A percentile compares a stretch with the other conserved stretches of the same genome.
Conservation (phyloP, 2,113 vertebrate genomes). For the Aspiorhynchus laticeps region DNA sequence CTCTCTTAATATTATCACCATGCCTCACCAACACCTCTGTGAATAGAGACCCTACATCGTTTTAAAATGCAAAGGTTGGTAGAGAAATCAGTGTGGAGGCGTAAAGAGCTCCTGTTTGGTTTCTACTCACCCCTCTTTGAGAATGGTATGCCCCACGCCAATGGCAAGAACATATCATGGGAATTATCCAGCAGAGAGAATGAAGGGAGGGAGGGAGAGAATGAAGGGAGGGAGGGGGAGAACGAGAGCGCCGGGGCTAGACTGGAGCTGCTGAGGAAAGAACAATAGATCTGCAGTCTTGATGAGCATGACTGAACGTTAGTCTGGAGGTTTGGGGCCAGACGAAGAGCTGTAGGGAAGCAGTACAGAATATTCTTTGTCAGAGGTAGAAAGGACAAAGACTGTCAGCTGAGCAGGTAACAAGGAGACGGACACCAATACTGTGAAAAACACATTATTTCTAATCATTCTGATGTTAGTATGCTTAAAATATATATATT, state of each 20-base stretch:
- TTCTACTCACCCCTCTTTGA: neutral
- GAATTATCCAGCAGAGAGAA: conserved; percentile 63
- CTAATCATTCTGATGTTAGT: neutral
- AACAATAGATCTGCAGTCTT: conserved; percentile 60
- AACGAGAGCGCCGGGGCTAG: conserved; percentile 34
- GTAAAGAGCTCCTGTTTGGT: neutral
- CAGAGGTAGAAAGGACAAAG: conserved; percentile 45
- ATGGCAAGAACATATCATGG: conserved; percentile 66
- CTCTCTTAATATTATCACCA: neutral
- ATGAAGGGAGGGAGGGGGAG: conserved; percentile 41
- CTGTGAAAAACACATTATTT: neutral
- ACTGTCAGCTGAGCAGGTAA: conserved; percentile 55
- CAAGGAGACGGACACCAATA: neutral
- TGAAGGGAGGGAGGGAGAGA: conserved; percentile 46
- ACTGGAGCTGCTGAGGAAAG: conserved; percentile 62
- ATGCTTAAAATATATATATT: neutral
- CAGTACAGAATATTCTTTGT: conserved; percentile 37
- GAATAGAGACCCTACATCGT: neutral
- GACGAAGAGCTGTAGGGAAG: conserved; percentile 48
- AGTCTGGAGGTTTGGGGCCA: conserved; percentile 56
- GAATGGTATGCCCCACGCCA: conserved; percentile 58
- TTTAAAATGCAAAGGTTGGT: neutral
- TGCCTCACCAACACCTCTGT: neutral
- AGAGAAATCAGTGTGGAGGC: neutral
- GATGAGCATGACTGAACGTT: conserved; percentile 55